A percentile compares a stretch with the other conserved stretches of the same genome.
These are phyloP conservation scores for Cyrtodaria siliqua DNA, from an alignment of 2,888 invertebrate genomes.

Conservation along the genomic window DNA sequence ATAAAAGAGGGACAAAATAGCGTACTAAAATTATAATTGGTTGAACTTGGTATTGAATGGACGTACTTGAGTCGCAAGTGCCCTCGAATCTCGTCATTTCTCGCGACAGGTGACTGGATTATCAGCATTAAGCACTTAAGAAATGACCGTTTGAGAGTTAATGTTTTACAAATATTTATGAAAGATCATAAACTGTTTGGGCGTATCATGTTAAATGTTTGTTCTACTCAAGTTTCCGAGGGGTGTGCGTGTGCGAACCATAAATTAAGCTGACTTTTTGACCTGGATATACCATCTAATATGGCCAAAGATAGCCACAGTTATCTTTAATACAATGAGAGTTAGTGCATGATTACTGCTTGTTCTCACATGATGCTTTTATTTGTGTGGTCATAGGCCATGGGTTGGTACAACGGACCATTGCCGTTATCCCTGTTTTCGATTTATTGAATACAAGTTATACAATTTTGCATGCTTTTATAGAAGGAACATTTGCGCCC, in stretches of 20 bases:
- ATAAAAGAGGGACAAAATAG: conserved; percentile 29
- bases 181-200: conserved; percentile 38
- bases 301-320: too few species aligned
- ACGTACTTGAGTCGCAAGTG: conserved; percentile 4
- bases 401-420: too few species aligned
- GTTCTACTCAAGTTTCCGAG: neutral
- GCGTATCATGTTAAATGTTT: conserved; percentile 15
- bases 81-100: conserved; percentile 51
- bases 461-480: too few species aligned
- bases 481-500: too few species aligned
- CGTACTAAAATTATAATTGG: conserved; percentile 31
- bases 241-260: conserved; percentile 11
- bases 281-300: too few species aligned
- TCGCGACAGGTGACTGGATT: conserved; percentile 59
- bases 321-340: too few species aligned
- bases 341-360: too few species aligned
- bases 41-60: conserved; percentile 4
- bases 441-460: too few species aligned
- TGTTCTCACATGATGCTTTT: too few species aligned
- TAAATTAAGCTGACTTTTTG: conserved; percentile 23
- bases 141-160: conserved; percentile 32
- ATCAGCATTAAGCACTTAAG: conserved; percentile 33
- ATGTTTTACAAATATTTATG: conserved; percentile 56
- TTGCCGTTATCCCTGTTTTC: too few species aligned
- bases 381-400: too few species aligned